Evolutionary conservation across 2,797 vertebrate species (phyloP), one percentile per base, ranked within the genome.

Genomic region (Acanthurus tractus): DNA sequence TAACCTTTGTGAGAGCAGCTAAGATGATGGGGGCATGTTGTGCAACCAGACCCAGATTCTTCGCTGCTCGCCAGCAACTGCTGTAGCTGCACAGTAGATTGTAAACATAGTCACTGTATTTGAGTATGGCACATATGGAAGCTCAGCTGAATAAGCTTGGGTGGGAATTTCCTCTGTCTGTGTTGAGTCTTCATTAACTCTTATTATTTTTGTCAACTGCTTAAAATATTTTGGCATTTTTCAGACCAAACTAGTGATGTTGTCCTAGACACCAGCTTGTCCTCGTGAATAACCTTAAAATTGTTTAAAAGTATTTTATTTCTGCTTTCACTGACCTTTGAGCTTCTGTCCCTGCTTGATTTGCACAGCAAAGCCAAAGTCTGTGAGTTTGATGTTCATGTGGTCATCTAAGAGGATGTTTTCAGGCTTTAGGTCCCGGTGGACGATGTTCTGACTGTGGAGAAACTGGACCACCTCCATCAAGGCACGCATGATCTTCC

Each of bases 321-420:
- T 25, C 45, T 2, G 17, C n/a, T 54, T 40, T 68, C 34, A 65
- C 89, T 6, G 77, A 99, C 98, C 98, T 93, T 96, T 96, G 36
- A 99, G 95, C 69, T 83, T 97, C 86, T 98, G 91, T 3, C 91
- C 96, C 0, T 90, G 88, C 0, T 82, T 38, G 68, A 96, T 82
- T 90, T 99, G 96, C 72, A 97, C 96, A 23, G 98, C 96, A 63
- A 99, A 99, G 70, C 98, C 98, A 1, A 99, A 99, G 90, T 99
- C 98, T 0, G 97, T 99, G 75, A 99, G 96, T 86, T 97, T 99
- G 88, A 99, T 98, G 92, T 97, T 98, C 97, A 96, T 98, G 77
- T 98, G 3, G 0, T 99, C 98, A 0, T 99, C 98, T 77, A 99
- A 82, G 7, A 99, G 96, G 89, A 99, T 98, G 91, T 99, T 99